A percentile compares a stretch with the other conserved stretches of the same genome.
Evolutionary conservation across 2,888 invertebrate genomes (phyloP).

Genomic region (Omphaloscelis lunosa): DNA sequence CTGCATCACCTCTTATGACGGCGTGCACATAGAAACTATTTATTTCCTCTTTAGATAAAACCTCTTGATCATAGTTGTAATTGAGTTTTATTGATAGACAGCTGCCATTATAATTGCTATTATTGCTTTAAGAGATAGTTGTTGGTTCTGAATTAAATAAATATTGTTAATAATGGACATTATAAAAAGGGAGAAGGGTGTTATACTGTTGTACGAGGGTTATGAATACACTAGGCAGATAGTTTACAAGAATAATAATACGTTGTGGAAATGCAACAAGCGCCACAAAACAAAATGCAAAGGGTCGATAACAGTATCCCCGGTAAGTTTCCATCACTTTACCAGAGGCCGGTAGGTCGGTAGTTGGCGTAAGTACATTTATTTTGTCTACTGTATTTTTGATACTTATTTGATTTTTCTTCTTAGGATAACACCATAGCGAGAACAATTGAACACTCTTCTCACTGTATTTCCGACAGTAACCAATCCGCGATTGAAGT

Average conservation of each 20-base stretch:
- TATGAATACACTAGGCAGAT: neutral
- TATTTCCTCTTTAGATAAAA: too few relatives aligned
- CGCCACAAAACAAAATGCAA: slow-evolving; percentile 7
- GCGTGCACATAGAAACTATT: too few relatives aligned
- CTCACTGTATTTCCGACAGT: slow-evolving; percentile 6
- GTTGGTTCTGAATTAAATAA: too few relatives aligned
- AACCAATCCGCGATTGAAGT: slow-evolving; percentile 12
- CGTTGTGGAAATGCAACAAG: slow-evolving; percentile 17
- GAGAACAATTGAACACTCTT: slow-evolving; percentile 14
- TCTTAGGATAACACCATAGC: slow-evolving; percentile 26
- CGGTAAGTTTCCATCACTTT: slow-evolving; percentile 4
- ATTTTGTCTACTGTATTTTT: slow-evolving; percentile 13
- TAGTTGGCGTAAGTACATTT: slow-evolving; percentile 11
- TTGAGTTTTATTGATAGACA: too few relatives aligned
- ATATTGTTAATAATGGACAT: too few relatives aligned
- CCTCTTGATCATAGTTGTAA: too few relatives aligned
- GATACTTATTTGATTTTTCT: slow-evolving; percentile 23
- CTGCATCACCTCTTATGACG: too few relatives aligned
- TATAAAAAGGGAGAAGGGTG: too few relatives aligned
- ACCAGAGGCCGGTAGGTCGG: slow-evolving; percentile 10
- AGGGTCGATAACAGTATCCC: neutral
- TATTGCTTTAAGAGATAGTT: too few relatives aligned
- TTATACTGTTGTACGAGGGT: too few relatives aligned
- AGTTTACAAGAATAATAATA: slow-evolving; percentile 22
- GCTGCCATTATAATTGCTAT: too few relatives aligned